These are phyloP conservation scores for Percopsis transmontana DNA, from an alignment of 2,113 vertebrate species.

Conservation along the genomic window DNA sequence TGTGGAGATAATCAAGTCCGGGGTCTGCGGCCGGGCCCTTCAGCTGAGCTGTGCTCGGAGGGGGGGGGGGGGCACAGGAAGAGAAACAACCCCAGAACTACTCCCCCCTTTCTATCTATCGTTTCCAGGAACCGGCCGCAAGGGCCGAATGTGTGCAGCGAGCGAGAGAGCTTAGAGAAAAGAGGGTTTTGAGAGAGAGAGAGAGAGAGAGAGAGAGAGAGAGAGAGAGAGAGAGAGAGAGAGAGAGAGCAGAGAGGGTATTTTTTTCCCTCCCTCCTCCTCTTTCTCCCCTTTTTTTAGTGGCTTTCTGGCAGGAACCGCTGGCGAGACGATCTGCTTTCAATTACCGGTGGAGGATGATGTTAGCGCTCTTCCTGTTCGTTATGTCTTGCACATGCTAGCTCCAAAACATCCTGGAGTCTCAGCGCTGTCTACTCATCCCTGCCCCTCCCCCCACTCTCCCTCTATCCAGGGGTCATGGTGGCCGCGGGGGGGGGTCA, in stretches of 20 bases:
- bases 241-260: conserved; percentile 49
- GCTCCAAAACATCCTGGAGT: conserved; percentile 77
- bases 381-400: conserved; percentile 77
- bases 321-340: conserved; percentile 73
- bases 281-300: neutral
- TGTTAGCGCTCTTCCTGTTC: conserved; percentile 78
- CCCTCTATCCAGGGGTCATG: too few relatives aligned
- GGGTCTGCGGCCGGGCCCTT: conserved; percentile 63
- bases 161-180: conserved; percentile 47
- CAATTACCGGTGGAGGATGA: conserved; percentile 78
- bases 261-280: neutral
- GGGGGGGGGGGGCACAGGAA: conserved; percentile 34
- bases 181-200: conserved; percentile 33
- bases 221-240: conserved; percentile 26
- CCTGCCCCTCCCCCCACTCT: neutral
- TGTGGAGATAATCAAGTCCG: conserved; percentile 78
- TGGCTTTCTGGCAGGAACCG: conserved; percentile 62
- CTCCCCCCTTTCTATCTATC: conserved; percentile 42
- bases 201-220: neutral
- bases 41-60: conserved; percentile 57
- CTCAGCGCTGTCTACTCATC: conserved; percentile 62
- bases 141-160: conserved; percentile 56
- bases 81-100: conserved; percentile 32
- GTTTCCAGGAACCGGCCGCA: conserved; percentile 70
- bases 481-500: too few relatives aligned